Conservation (phyloP, 23 tunicate species). For the Halocynthia roretzi region DNA sequence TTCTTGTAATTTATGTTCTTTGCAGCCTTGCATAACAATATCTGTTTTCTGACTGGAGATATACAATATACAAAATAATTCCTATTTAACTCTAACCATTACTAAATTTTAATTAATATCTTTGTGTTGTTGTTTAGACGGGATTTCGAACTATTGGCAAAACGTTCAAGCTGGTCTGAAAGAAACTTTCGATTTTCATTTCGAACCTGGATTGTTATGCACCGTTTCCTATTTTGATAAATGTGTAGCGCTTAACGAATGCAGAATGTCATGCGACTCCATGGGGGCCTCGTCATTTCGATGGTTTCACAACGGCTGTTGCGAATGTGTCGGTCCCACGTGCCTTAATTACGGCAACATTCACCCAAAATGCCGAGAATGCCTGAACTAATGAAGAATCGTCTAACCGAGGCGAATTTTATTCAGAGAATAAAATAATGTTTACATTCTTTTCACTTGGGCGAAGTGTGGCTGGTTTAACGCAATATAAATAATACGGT, state of each 20-base stretch:
- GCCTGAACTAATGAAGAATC: slow-evolving; percentile 22
- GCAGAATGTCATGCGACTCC: slow-evolving; percentile 53
- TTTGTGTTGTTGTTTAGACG: no score
- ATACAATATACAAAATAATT: no score
- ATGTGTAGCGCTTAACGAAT: slow-evolving; percentile 64
- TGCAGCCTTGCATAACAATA: no score
- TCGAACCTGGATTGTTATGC: slow-evolving; percentile 23
- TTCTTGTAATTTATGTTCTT: no score
- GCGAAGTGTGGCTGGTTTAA: no score
- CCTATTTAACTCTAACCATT: no score
- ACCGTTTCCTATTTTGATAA: slow-evolving; percentile 61
- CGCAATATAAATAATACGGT: no score
- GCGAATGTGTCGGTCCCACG: slow-evolving; percentile 73
- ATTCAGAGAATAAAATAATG: no score
- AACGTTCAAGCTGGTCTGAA: slow-evolving; percentile 52
- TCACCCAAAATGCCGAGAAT: slow-evolving; percentile 63
- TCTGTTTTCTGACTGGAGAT: no score
- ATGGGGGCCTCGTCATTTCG: slow-evolving; percentile 80
- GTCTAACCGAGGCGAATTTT: no score
- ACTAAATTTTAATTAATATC: no score
- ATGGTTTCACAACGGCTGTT: slow-evolving; percentile 96
- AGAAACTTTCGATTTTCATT: slow-evolving; percentile 29
- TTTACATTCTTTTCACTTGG: no score
- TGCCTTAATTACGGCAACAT: slow-evolving; percentile 69
- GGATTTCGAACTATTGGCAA: slow-evolving; percentile 41